Percentiles rank a stretch among this genome's conserved stretches.
Conservation (phyloP, 2,888 invertebrate species). For the Teleiodes luculella region DNA sequence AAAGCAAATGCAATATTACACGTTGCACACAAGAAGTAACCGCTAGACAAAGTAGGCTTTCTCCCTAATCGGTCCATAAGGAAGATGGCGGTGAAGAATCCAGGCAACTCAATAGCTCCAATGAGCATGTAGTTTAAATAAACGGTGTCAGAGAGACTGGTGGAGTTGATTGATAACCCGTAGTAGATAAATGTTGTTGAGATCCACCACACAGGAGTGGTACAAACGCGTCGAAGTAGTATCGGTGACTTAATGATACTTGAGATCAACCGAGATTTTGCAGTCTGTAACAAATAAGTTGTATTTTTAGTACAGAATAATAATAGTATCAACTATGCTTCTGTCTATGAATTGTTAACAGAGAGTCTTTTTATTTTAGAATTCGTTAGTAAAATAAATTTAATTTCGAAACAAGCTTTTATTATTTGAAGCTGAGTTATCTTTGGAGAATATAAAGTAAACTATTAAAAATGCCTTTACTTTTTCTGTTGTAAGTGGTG, state of each 20-base stretch:
- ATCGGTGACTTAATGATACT: conserved; percentile 69
- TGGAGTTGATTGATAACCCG: conserved; percentile 87
- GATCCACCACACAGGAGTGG: conserved; percentile 87
- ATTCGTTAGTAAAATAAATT: too few relatives aligned
- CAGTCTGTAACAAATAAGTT: neutral
- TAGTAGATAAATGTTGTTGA: conserved; percentile 88
- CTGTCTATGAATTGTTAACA: too few relatives aligned
- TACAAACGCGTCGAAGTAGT: conserved; percentile 76
- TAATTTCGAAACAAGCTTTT: too few relatives aligned
- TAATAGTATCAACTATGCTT: too few relatives aligned
- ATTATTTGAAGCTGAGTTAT: too few relatives aligned
- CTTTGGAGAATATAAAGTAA: too few relatives aligned
- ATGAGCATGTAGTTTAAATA: conserved; percentile 85
- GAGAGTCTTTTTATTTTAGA: too few relatives aligned
- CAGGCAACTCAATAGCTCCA: conserved; percentile 84
- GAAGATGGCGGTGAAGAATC: conserved; percentile 79
- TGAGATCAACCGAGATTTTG: conserved; percentile 33
- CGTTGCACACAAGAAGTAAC: conserved; percentile 79
- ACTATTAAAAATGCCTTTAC: neutral
- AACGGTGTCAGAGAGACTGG: conserved; percentile 84
- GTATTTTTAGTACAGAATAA: neutral
- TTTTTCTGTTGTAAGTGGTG: conserved; percentile 42
- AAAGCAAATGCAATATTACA: conserved; percentile 62
- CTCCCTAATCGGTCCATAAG: conserved; percentile 81
- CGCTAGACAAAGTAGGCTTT: conserved; percentile 76